Percentiles rank a stretch among this genome's conserved stretches.
These are phyloP conservation scores for Pediacus dermestoides DNA, from an alignment of 2,888 invertebrate genomes.

Conservation along the genomic window DNA sequence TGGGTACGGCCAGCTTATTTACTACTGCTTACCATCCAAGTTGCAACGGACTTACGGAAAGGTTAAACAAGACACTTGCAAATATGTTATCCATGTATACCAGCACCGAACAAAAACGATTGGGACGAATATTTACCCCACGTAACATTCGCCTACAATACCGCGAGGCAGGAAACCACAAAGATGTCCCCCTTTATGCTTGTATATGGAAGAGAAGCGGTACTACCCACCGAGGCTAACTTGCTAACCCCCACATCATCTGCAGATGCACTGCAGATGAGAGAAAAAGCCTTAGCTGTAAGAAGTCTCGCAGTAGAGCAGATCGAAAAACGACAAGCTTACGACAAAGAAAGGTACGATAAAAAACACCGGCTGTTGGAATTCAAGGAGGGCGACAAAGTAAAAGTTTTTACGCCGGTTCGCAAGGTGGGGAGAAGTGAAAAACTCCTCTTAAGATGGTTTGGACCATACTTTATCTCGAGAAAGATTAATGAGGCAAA, in stretches of 20 bases:
- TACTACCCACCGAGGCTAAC: constrained; percentile 25
- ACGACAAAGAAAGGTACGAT: constrained; percentile 29
- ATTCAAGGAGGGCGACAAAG: constrained; percentile 22
- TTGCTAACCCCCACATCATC: neutral
- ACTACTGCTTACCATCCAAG: constrained; percentile 18
- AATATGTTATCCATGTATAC: constrained; percentile 23
- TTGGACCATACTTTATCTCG: constrained; percentile 25
- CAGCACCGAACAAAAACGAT: constrained; percentile 15
- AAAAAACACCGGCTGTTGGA: constrained; percentile 23
- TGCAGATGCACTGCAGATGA: neutral
- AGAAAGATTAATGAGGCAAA: constrained; percentile 23
- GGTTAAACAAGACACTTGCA: constrained; percentile 27
- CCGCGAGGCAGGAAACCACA: too few relatives aligned
- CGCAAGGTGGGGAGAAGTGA: constrained; percentile 26
- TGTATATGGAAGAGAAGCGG: too few relatives aligned
- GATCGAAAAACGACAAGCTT: constrained; percentile 17
- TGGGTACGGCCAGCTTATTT: constrained; percentile 21
- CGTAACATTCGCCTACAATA: constrained; percentile 29
- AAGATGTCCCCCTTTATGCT: constrained; percentile 20
- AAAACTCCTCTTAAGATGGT: constrained; percentile 28
- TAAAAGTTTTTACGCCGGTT: constrained; percentile 27
- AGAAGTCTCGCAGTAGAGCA: constrained; percentile 19
- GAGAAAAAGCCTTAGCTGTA: constrained; percentile 10
- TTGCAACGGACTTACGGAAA: constrained; percentile 25
- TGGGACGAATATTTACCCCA: constrained; percentile 19